Percentiles rank a stretch among this genome's conserved stretches.
Evolutionary conservation across 2,888 invertebrate genomes (phyloP).

Genomic region (Stenichneumon culpator): DNA sequence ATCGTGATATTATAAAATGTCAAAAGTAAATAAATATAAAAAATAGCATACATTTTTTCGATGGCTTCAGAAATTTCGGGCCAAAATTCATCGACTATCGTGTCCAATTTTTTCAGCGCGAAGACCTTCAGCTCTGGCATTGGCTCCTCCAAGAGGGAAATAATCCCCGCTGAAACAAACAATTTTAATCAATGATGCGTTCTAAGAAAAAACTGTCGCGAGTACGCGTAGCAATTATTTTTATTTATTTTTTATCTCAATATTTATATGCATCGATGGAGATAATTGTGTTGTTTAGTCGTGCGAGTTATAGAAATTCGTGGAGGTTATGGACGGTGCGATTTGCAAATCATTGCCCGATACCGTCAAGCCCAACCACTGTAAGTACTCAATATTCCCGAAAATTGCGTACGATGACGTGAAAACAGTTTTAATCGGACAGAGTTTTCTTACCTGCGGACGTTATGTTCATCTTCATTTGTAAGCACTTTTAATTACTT

Average conservation of each 20-base stretch:
- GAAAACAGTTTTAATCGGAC: neutral
- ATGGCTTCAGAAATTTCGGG: constrained; percentile 99
- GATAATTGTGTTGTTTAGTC: constrained; percentile 34
- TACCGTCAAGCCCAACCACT: constrained; percentile 40
- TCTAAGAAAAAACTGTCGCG: constrained; percentile 1
- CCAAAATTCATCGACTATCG: constrained; percentile 99
- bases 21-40: neutral
- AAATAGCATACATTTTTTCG: constrained; percentile 92
- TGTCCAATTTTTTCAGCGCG: constrained; percentile 96
- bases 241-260: neutral
- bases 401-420: neutral
- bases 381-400: constrained; percentile 6
- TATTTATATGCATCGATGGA: neutral
- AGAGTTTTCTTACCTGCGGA: constrained; percentile 82
- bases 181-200: neutral
- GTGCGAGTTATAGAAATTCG: constrained; percentile 22
- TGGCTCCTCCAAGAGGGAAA: constrained; percentile 97
- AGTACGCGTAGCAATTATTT: neutral
- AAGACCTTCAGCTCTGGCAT: constrained; percentile 97
- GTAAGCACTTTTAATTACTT: constrained; percentile 26
- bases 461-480: constrained; percentile 84
- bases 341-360: constrained; percentile 81
- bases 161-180: constrained; percentile 92
- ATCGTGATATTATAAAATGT: too few relatives aligned
- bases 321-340: constrained; percentile 78